Evolutionary conservation across 2,888 invertebrate genomes (phyloP), one percentile per base, ranked within the genome.

Genomic region (Calameuta idolon): DNA sequence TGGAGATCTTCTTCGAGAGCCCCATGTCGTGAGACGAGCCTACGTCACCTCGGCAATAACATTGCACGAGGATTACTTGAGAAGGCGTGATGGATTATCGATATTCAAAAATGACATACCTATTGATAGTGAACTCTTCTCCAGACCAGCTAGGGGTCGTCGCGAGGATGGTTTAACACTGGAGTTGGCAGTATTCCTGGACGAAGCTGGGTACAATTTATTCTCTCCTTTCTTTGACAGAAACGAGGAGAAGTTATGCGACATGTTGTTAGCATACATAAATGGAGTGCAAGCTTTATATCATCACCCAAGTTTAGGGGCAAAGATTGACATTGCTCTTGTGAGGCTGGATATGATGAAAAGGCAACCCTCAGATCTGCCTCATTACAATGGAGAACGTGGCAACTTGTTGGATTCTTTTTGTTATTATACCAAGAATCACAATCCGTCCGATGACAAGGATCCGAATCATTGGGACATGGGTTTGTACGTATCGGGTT

Each of bases 281-380:
- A 96, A 96, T 89, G 96, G 95, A 84, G 95, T 96, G 1, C 96
- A 96, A 92, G 96, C 96, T 0, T 87, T 96, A n/a, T 96, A 95
- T 87, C 95, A 96, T 89, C 96, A 96, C 89, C 94, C 95, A 0
- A 96, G 95, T 37, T 92, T 96, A 75, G 95, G 95, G 3, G 92
- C 93, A 0, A 92, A 92, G 73, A 92, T 96, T 69, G 95, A 96
- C 82, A 90, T 96, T 76, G 94, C 94, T 0, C 91, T 96, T 69
- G 95, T 96, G 35, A 93, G 95, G 34, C 87, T 96, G 83, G 96
- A 96, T 84, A 92, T 96, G 75, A 94, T 96, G 91, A 94, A 94
- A 80, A 91, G 90, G 0, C 96, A 96, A 88, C 95, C 96, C 0
- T 75, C 89, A 0, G 92, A 93, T 77, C 91, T 96, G 86, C 94